A percentile compares a stretch with the other conserved stretches of the same genome.
Evolutionary conservation across 2,113 vertebrate genomes (phyloP).

Genomic region (Garra rufa): DNA sequence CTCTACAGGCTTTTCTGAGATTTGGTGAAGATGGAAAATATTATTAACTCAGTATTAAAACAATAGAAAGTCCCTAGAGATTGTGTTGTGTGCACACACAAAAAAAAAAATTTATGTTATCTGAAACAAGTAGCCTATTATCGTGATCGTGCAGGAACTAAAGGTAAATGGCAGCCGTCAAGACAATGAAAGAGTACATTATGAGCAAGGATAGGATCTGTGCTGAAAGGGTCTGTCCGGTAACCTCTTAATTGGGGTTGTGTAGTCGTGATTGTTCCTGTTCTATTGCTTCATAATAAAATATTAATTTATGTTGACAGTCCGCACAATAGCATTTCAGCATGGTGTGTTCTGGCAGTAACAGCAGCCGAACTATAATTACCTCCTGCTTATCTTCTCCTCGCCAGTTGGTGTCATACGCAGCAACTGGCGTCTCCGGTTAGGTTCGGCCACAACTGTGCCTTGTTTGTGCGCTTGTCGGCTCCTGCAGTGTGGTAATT

Average conservation of each 20-base stretch:
- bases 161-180: conserved; percentile 22
- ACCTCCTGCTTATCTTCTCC: conserved; percentile 43
- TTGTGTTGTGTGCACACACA: neutral
- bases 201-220: conserved; percentile 18
- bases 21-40: neutral
- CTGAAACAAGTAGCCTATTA: neutral
- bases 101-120: neutral
- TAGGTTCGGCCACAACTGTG: conserved; percentile 24
- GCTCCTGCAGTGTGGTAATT: conserved; percentile 49
- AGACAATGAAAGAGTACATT: conserved; percentile 9
- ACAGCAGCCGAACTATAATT: conserved; percentile 36
- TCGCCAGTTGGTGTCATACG: conserved; percentile 44
- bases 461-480: conserved; percentile 31
- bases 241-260: conserved; percentile 43
- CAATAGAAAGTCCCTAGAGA: neutral
- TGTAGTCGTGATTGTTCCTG: conserved; percentile 15
- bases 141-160: neutral
- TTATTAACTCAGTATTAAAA: neutral
- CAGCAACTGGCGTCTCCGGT: conserved; percentile 25
- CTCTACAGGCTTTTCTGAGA: neutral
- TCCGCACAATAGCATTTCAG: conserved; percentile 26
- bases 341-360: conserved; percentile 11
- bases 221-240: neutral
- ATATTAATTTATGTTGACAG: conserved; percentile 34
- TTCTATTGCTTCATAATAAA: conserved; percentile 21